A percentile compares a stretch with the other conserved stretches of the same genome.
phyloP scores from a whole-genome alignment of 2,797 vertebrate species.

The Protonibea diacanthus region DNA sequence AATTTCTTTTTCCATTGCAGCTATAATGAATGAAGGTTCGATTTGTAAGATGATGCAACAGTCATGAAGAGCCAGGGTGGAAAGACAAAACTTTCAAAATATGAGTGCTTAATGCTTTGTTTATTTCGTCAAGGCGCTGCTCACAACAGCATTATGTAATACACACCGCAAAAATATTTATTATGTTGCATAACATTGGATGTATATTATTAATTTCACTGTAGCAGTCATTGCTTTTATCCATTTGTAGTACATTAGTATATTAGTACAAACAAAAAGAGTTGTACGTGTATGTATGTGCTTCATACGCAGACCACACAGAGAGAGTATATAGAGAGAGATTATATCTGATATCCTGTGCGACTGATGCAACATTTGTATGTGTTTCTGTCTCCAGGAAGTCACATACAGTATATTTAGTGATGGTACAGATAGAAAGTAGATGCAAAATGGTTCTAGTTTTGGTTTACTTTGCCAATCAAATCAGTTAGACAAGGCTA shows the following conservation, averaged over 20 bases:
- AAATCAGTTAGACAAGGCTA: slow-evolving; percentile 58
- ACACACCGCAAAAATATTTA: not conserved
- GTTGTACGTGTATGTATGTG: not conserved
- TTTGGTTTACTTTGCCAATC: slow-evolving; percentile 70
- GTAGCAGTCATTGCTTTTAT: not conserved
- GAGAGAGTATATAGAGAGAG: not conserved
- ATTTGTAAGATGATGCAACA: not conserved
- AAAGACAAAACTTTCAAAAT: not conserved
- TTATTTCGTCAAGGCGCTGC: not conserved
- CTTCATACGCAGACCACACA: not conserved
- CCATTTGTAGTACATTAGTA: no score
- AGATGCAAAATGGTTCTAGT: slow-evolving; percentile 61
- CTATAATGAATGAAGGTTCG: not conserved
- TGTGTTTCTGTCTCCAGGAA: not conserved
- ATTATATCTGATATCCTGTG: not conserved
- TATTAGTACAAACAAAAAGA: not conserved
- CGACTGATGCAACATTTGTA: not conserved
- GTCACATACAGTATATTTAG: not conserved
- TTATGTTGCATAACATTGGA: not conserved
- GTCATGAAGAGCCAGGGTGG: rapidly evolving
- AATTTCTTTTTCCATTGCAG: not conserved
- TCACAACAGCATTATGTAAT: not conserved
- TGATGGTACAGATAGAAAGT: not conserved
- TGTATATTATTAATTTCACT: not conserved
- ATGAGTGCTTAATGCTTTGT: no score